phyloP scores from a whole-genome alignment of 2,888 invertebrate species.

The Lycophotia porphyrea region DNA sequence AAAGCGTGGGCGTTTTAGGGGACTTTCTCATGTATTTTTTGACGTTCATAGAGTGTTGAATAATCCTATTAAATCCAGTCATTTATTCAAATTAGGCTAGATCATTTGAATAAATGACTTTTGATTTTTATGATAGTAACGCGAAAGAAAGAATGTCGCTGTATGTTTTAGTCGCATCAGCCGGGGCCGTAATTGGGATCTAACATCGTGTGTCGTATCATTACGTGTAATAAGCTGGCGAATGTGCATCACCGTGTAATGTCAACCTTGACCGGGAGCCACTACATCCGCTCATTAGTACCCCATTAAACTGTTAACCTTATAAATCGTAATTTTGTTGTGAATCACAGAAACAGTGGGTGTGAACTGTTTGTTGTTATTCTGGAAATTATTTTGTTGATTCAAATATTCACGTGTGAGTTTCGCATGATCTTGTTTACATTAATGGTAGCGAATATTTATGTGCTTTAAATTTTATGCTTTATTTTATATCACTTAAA shows the following conservation, averaged over 20 bases:
- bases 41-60: neutral
- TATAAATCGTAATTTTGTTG: neutral
- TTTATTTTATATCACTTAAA: neutral
- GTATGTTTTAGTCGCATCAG: neutral
- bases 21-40: neutral
- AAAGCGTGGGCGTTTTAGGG: neutral
- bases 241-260: slow-evolving; percentile 30
- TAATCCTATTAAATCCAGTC: too few species aligned
- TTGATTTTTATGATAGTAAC: neutral
- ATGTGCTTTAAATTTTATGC: neutral
- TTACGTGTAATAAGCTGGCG: slow-evolving; percentile 42
- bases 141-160: neutral
- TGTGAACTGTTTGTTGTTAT: slow-evolving; percentile 7
- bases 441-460: neutral
- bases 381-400: neutral
- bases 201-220: slow-evolving; percentile 29
- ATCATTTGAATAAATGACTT: neutral
- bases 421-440: neutral
- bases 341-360: slow-evolving; percentile 14
- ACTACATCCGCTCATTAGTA: slow-evolving; percentile 49
- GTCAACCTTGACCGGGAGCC: slow-evolving; percentile 55
- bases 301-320: slow-evolving; percentile 34
- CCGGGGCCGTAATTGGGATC: neutral
- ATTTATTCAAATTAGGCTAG: too few species aligned
- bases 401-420: neutral